Evolutionary conservation across 2,888 invertebrate genomes (phyloP), one percentile per base, ranked within the genome.

Genomic region (Phalera bucephala): DNA sequence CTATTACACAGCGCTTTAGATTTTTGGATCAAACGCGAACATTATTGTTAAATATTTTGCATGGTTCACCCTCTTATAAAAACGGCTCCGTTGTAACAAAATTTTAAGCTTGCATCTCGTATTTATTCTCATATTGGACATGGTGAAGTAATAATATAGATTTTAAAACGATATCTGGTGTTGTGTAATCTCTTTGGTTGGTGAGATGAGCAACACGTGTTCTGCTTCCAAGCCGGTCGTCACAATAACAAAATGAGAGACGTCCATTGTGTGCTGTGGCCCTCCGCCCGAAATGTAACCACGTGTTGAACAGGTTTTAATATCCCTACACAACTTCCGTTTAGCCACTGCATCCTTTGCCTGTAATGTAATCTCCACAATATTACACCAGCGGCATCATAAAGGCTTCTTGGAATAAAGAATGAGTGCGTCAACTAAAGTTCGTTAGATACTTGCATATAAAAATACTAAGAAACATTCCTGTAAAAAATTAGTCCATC

Each of bases 281-380:
- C 71, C 73, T 67, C 56, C 41, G 48, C 34, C 48, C 45, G 28
- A 67, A 61, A 68, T 61, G 64, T 58, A 60, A 65, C 78, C 86
- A 85, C 84, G 82, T 86, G 85, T 79, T 73, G 58, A 79, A 79
- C 84, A 81, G 75, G 79, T 83, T 86, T 75, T 53, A 53, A 61
- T 72, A 45, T 43, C 45, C 45, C 65, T 65, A 51, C 55, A 59
- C 47, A 67, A 66, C 67, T 70, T 75, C 73, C 75, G 72, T 72
- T 62, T 55, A 36, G 40, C 33, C 36, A 46, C 47, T 47, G 52
- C 37, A 55, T 49, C 45, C 41, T 46, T 31, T 27, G 30, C 22
- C 30, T 40, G 45, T 41, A 45, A 51, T 39, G 30, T 41, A 34
- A 52, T 46, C 43, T 50, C 35, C 40, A 44, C 36, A 37, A 38